phyloP scores from a whole-genome alignment of 1,140 invertebrate species.

The Aphelinus atriplicis region DNA sequence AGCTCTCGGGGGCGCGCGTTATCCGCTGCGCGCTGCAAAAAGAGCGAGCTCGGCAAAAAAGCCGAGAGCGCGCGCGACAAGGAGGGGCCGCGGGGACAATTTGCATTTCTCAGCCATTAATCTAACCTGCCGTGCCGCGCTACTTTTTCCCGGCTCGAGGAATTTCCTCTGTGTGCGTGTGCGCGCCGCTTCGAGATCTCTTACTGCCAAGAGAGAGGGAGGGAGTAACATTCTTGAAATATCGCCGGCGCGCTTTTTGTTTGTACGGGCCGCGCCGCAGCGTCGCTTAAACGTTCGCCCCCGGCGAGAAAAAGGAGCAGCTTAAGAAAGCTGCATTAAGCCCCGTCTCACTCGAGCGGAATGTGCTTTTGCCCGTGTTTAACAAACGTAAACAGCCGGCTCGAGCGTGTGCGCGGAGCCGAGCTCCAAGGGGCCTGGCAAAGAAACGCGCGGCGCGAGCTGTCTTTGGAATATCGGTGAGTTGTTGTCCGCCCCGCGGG shows the following conservation, averaged over 20 bases:
- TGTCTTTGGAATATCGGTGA: too few species aligned
- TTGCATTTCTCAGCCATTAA: slow-evolving; percentile 65
- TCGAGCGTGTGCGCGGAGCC: not conserved
- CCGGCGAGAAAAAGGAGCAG: slow-evolving; percentile 10
- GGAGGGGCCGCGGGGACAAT: slow-evolving; percentile 49
- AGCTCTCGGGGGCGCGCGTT: not conserved
- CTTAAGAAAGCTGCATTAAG: not conserved
- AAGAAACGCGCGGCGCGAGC: not conserved
- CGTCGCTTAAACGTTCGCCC: slow-evolving; percentile 5
- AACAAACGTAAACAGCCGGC: slow-evolving; percentile 6
- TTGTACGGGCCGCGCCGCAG: not conserved
- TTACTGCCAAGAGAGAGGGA: too few species aligned
- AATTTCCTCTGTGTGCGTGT: slow-evolving; percentile 3
- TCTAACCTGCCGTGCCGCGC: slow-evolving; percentile 52
- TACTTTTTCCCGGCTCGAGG: slow-evolving; percentile 44
- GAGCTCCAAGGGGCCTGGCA: not conserved
- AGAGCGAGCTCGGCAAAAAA: too few species aligned
- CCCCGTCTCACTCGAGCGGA: not conserved
- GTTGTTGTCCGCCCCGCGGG: too few species aligned
- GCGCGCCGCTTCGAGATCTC: too few species aligned
- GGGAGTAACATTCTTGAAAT: slow-evolving; percentile 3
- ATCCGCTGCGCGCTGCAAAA: too few species aligned
- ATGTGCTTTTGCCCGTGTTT: slow-evolving; percentile 13
- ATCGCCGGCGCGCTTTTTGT: slow-evolving; percentile 13
- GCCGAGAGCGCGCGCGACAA: too few species aligned